Base-by-base conservation (phyloP, 35 echinoderm and acorn worm genomes). In the Amphiura filiformis region DNA sequence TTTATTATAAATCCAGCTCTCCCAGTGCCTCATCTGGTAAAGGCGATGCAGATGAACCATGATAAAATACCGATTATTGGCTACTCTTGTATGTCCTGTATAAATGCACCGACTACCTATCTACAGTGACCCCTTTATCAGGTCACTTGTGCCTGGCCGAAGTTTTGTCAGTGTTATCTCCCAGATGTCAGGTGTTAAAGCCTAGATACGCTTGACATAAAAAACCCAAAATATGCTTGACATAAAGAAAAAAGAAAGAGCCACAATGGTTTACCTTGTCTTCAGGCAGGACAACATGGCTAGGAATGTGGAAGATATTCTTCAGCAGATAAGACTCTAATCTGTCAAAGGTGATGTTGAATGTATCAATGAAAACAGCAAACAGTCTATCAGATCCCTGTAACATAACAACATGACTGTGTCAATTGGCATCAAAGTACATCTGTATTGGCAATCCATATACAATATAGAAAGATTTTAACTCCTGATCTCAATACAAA, bases 281-380 rank as follows among this genome's bases (percentile, higher is more conserved):
- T 87, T 92, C 90, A 13, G 90, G 87, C 30, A 92, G 85, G 14
- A 90, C 84, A 33, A 97, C 91, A 28, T 81, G 76, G 47, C 76
- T 83, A 1, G 92, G 89, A 56, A 97, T 92, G 78, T 94, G 95
- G 57, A 97, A 97, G 40, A 97, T 91, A 52, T 97, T 97, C 78
- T 89, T 97, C 61, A 94, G 85, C 13, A 97, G 89, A 32, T 94
- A 94, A 1, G 79, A 79, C 86, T 97, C 95, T 14, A 97, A 85
- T 79, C 89, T 75, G 37, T 97, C 95, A 87, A 93, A 94, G 26
- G 88, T 86, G 81, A 87, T 88, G 57, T 94, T 86, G 80, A 97
- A 91, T 15, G 82, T 78, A 36, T 85, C 64, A n/a, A 84, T 57
- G 36, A 97, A 80, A 65, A 91, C 39, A 0, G 86, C 76, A 61